These are phyloP conservation scores for Motacilla alba DNA, from an alignment of 2,113 vertebrate genomes.

Conservation along the genomic window DNA sequence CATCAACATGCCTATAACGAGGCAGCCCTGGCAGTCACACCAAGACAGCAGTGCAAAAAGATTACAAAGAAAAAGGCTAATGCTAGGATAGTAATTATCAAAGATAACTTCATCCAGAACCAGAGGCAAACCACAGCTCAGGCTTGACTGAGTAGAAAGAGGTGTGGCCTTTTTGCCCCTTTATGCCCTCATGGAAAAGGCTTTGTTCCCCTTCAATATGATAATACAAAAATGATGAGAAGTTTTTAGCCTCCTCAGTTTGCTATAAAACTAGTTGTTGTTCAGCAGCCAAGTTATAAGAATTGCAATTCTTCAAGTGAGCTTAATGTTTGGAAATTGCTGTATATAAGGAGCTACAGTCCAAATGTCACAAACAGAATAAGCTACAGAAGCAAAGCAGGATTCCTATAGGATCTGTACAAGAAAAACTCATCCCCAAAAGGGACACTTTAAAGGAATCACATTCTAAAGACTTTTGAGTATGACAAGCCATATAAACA, in stretches of 20 bases:
- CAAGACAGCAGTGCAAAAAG: background rate
- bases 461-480: background rate
- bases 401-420: background rate
- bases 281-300: background rate
- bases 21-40: background rate
- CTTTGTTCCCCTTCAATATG: fast-evolving
- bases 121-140: background rate
- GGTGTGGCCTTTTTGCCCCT: background rate
- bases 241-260: background rate
- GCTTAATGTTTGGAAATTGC: background rate
- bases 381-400: background rate
- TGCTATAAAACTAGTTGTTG: background rate
- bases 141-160: background rate
- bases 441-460: background rate
- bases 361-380: background rate
- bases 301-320: background rate
- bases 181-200: background rate
- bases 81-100: background rate
- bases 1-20: background rate
- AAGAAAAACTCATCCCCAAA: background rate
- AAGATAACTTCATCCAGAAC: background rate
- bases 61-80: background rate
- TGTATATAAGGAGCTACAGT: background rate
- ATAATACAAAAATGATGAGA: background rate
- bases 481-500: background rate